Base-by-base conservation (phyloP, 2,797 vertebrate genomes). In the Danio tinwini region DNA sequence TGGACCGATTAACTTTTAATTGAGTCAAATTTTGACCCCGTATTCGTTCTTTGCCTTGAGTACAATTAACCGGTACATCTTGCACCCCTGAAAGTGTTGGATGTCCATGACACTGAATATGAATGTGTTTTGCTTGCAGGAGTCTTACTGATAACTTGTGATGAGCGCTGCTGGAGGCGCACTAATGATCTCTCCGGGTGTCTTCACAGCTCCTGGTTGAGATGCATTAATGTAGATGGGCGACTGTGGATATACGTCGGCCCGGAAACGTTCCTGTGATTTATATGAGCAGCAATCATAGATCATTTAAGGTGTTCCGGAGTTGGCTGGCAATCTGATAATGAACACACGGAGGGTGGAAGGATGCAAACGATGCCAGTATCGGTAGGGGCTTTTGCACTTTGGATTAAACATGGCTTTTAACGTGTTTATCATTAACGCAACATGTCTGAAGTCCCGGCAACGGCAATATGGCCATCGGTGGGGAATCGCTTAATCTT, bases 141-240 rank as follows among this genome's bases (percentile, higher is more conserved):
- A 45, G 40, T 11, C 12, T 59, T 50, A 17, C 58, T 62, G 58
- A 72, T 71, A 61, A 49, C 49, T 44, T 50, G 67, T 79, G 67
- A 79, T 72, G 77, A 72, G 58, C 56, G 3, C 68, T 72, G 77
- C 59, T 62, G 77, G 77, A 79, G 68, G 59, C 16, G 1, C 64
- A 53, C 47, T 79, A 79, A 79, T 79, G 77, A 72, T 79, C 68
- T 71, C 68, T 16, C 69, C 16, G 50, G 68, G 77, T 72, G 68
- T 63, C 56, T 79, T 79, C 68, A 63, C 77, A 72, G 50, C 74
- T 67, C 62, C 4, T 13, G 44, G 65, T 78, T 59, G 44, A 78
- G 64, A 69, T 39, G 42, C 49, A 72, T 72, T 79, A 45, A 55
- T 42, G 39, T 49, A 58, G 75, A 77, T 49, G 17, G 75, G 58